Conservation (phyloP, 2,113 vertebrate genomes). For the Cyanoderma ruficeps region DNA sequence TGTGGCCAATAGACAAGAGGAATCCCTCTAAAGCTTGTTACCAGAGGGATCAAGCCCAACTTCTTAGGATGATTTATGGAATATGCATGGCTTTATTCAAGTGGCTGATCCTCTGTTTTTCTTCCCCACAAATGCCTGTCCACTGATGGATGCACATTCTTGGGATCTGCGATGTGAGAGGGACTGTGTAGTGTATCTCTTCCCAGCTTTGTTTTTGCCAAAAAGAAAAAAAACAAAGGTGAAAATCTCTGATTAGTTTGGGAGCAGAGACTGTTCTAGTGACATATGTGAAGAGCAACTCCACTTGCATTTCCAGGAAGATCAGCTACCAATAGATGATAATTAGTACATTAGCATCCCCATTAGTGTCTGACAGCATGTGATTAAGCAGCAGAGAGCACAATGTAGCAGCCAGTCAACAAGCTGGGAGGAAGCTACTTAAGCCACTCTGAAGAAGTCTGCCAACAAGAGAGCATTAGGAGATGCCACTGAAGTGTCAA, state of each 20-base stretch:
- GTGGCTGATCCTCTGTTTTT: neutral
- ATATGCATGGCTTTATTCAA: neutral
- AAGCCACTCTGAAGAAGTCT: neutral
- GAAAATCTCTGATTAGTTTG: neutral
- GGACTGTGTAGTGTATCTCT: neutral
- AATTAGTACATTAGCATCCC: neutral
- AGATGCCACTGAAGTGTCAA: neutral
- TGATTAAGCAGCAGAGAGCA: neutral
- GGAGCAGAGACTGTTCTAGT: neutral
- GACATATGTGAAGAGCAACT: neutral
- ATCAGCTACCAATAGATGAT: neutral
- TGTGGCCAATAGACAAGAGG: neutral
- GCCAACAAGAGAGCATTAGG: neutral
- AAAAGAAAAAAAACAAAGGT: neutral
- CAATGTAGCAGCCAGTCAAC: neutral
- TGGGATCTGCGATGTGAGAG: neutral
- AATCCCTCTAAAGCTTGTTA: neutral
- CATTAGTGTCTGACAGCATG: neutral
- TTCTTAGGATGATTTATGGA: neutral
- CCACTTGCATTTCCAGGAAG: neutral
- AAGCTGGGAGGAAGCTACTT: neutral
- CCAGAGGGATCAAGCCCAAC: neutral
- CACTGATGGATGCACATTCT: neutral
- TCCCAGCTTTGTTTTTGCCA: neutral
- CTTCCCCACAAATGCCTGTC: neutral